These are phyloP conservation scores for Varanus komodoensis DNA, from an alignment of 2,113 vertebrate genomes.

Conservation along the genomic window DNA sequence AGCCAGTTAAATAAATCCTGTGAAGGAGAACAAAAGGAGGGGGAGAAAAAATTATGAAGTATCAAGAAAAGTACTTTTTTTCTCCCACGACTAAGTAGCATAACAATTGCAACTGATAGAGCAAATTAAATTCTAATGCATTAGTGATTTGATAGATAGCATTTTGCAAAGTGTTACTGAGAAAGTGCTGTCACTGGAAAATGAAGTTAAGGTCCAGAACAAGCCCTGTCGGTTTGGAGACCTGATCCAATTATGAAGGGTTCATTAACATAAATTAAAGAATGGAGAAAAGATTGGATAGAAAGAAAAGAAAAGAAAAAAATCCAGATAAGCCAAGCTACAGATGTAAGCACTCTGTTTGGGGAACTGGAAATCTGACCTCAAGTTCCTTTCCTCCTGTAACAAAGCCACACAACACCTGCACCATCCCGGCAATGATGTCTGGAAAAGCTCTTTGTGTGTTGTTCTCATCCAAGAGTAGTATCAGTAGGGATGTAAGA, in stretches of 20 bases:
- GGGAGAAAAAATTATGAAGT: constrained; percentile 63
- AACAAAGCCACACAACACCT: neutral
- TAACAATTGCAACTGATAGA: constrained; percentile 69
- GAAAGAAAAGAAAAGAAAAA: constrained; percentile 9
- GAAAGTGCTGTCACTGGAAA: constrained; percentile 58
- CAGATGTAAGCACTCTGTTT: neutral
- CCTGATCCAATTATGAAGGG: constrained; percentile 53
- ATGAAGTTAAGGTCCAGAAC: constrained; percentile 59
- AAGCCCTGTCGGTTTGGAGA: constrained; percentile 52
- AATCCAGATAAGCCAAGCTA: constrained; percentile 6
- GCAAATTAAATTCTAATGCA: constrained; percentile 73
- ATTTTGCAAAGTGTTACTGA: constrained; percentile 66
- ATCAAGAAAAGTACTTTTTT: constrained; percentile 67
- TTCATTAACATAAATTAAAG: constrained; percentile 58
- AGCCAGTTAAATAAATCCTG: constrained; percentile 59
- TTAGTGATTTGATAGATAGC: constrained; percentile 68
- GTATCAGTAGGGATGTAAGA: no score
- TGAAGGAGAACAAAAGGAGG: constrained; percentile 26
- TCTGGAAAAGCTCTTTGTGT: neutral
- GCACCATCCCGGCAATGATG: neutral
- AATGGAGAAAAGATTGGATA: constrained; percentile 1
- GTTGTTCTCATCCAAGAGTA: neutral
- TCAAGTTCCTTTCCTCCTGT: neutral
- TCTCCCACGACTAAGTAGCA: constrained; percentile 66
- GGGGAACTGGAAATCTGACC: neutral